Evolutionary conservation across 2,888 invertebrate species (phyloP), one percentile per base, ranked within the genome.

Genomic region (Julus scanicus): DNA sequence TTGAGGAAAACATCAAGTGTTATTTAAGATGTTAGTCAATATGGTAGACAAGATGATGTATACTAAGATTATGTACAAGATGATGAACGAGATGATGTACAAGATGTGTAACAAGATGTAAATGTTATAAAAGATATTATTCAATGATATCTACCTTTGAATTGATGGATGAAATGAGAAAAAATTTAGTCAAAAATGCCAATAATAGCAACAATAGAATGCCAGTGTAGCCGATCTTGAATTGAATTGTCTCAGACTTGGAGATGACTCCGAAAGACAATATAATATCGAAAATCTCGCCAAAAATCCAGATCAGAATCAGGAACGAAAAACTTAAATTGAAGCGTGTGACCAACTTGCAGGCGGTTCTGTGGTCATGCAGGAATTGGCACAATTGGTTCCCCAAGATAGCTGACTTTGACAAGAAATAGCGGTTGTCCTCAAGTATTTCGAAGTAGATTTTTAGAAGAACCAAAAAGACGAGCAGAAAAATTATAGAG

Each of bases 81-180:
- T 29, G 29, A 29, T 29, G 29, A 0, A 29, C 29, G 29, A 29
- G 29, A 29, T 29, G 29, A 29, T 29, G 29, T 29, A 29, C 1
- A 29, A 29, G 29, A 29, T 29, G 29, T 29, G 29, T 29, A 1
- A 29, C 29, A 29, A 29, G 29, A 29, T 29, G 29, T 29, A 1
- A 29, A 29, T 29, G 29, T 29, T 29, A 29, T 29, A 29, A 0
- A 29, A 29, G 29, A 29, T 29, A 29, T 29, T 29, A 29, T 29
- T 29, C 29, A 29, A 29, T 29, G 29, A 29, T 29, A 71, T 71
- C 63, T 63, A 84, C 84, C 84, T 84, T 84, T 8, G 17, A 84
- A 84, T 84, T 84, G 17, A 84, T 44, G 48, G 84, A 84, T 44
- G 84, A 84, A 40, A 84, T 84, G 6, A 84, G 48, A 40, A 84